phyloP scores from a whole-genome alignment of 2,888 invertebrate species.

The Meganola albula region DNA sequence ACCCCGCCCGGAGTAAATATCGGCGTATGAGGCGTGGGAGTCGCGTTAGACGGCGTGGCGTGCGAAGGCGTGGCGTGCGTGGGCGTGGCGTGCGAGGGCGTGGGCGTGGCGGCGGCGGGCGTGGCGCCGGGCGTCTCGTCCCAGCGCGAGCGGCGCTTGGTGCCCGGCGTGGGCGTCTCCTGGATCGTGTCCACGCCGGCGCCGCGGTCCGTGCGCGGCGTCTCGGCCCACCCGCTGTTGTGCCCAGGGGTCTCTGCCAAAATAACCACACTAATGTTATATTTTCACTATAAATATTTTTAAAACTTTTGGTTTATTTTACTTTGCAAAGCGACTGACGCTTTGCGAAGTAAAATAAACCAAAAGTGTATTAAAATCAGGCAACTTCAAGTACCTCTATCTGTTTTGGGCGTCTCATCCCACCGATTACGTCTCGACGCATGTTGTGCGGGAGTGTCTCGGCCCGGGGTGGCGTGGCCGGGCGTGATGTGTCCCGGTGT shows the following conservation, averaged over 20 bases:
- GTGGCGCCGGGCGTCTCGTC: slow-evolving; percentile 97
- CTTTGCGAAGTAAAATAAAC: no score
- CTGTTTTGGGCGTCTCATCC: slow-evolving; percentile 99
- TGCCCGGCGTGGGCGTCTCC: slow-evolving; percentile 96
- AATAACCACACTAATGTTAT: no score
- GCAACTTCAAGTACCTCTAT: no score
- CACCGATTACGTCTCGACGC: slow-evolving; percentile 95
- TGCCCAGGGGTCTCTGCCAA: slow-evolving; percentile 94
- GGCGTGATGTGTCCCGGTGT: slow-evolving; percentile 96
- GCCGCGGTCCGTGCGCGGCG: slow-evolving; percentile 95
- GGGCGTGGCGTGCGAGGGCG: slow-evolving; percentile 84
- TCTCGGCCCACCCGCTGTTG: slow-evolving; percentile 99
- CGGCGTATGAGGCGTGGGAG: slow-evolving; percentile 81
- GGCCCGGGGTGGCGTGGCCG: slow-evolving; percentile 89
- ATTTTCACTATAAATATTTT: no score
- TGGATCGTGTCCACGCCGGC: slow-evolving; percentile 86
- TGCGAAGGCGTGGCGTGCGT: slow-evolving; percentile 84
- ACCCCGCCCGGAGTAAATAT: slow-evolving; percentile 89
- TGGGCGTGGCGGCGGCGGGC: slow-evolving; percentile 85
- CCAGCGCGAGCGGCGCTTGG: slow-evolving; percentile 98
- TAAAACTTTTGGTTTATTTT: no score
- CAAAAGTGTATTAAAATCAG: no score
- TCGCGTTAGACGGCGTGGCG: slow-evolving; percentile 83
- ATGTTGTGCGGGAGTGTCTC: slow-evolving; percentile 86
- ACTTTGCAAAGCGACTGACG: no score